Conservation (phyloP, 2,888 invertebrate genomes). For the Rugalucina vietnamica region DNA sequence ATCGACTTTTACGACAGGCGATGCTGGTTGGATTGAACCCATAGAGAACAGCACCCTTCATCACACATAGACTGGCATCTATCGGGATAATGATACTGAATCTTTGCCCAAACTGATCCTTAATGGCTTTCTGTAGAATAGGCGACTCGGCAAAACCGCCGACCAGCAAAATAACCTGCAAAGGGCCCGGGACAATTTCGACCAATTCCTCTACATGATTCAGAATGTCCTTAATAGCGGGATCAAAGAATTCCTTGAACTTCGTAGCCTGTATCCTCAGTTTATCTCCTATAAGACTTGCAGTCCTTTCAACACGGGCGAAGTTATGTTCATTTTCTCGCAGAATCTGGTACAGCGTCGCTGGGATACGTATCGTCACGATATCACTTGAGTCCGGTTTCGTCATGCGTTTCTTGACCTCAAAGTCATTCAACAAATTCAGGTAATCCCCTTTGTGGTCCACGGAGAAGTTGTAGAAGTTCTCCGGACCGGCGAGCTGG, state of each 20-base stretch:
- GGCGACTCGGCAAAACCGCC: slow-evolving; percentile 44
- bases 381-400: not conserved
- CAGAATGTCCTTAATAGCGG: not conserved
- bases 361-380: slow-evolving; percentile 19
- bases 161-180: slow-evolving; percentile 29
- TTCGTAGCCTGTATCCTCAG: slow-evolving; percentile 12
- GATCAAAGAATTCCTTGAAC: slow-evolving; percentile 12
- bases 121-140: slow-evolving; percentile 27
- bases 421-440: slow-evolving; percentile 26
- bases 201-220: slow-evolving; percentile 21
- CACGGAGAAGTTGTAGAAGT: not conserved
- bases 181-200: not conserved
- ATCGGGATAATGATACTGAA: slow-evolving; percentile 18
- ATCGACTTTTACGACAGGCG: slow-evolving; percentile 5
- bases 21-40: slow-evolving; percentile 32
- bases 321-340: not conserved
- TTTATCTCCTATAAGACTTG: slow-evolving; percentile 21
- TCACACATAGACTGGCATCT: slow-evolving; percentile 30
- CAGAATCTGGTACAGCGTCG: not conserved
- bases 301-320: not conserved
- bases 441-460: slow-evolving; percentile 23
- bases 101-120: not conserved
- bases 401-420: slow-evolving; percentile 26
- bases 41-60: slow-evolving; percentile 44
- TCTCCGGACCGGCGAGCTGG: slow-evolving; percentile 11